Evolutionary conservation across 2,888 invertebrate species (phyloP), one percentile per base, ranked within the genome.

Genomic region (Macropis europaea): DNA sequence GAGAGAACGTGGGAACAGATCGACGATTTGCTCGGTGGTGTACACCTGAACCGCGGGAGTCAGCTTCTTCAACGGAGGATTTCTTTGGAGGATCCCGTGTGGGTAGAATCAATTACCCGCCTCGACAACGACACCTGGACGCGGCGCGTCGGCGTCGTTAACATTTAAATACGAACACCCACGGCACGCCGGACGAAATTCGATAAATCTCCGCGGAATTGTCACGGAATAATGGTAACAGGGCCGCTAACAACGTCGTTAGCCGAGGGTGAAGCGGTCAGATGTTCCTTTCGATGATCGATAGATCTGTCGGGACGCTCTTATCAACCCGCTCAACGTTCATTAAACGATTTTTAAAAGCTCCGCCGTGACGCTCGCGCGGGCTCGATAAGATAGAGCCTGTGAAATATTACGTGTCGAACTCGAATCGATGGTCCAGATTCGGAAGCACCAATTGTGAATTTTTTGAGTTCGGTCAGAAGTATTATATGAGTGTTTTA

Each of bases 1-100:
- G 68, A 66, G 73, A 56, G 59, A 81, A 81, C 79, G 81, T 81
- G 81, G 79, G 81, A 81, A 81, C 81, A 79, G 81, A 79, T 73
- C 69, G 78, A 17, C 76, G 81, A 81, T 81, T 81, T 81, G 81
- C 76, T 79, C 66, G 70, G 45, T 47, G 50, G 43, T 32, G 42
- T 72, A 62, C 73, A 79, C 67, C 63, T 52, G 63, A 61, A 62
- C 50, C 47, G 62, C n/a, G 52, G 40, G 38, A 32, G 61, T 42
- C 30, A 52, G 52, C 38, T 17, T 53, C 63, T 45, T 28, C 13
- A n/a, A 28, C 30, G 50, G 48, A 17, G 42, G 34, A 17, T 42
- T 61, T 60, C 22, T 57, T 38, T 6, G 28, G 40, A 34, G 52
- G 34, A 59, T 68, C 47, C 30, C 67, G 77, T 76, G 81, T 81